Evolutionary conservation across 2,888 invertebrate genomes (phyloP), one percentile per base, ranked within the genome.

Genomic region (Ptilodon capucinus): DNA sequence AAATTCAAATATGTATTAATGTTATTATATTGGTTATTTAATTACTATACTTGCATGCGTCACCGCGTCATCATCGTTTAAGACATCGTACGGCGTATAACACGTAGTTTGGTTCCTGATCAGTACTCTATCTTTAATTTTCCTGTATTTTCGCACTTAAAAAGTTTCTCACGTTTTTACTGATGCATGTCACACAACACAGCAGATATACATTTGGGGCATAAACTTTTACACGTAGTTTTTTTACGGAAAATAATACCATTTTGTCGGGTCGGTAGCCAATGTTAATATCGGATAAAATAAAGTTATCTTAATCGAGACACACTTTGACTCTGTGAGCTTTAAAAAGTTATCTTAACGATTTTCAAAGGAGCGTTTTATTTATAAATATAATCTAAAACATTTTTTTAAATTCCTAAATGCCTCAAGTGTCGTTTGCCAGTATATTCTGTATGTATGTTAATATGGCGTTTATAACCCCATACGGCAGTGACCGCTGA

Each of bases 401-500:
- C 9, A 25, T 25, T 8, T 5, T 8, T 25, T 25, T 8, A 25
- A 7, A 25, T 25, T 8, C 23, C 25, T 1, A 11, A 14, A 13
- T 51, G 60, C 60, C 66, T 65, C 58, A 65, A 60, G 60, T 63
- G 58, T 18, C 9, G 9, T 5, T 11, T 11, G 1, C n/a, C 8
- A 4, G n/a, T 21, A 8, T 2, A 19, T 3, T 2, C 34, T 36
- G 34, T 6, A 8, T 14, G 0, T 9, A 8, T 39, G n/a, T 25
- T 45, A 16, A 14, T 40, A 21, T 34, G 23, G 13, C n/a, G 6
- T 32, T 36, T n/a, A 4, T 43, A 19, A 49, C 30, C 21, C 13
- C 9, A 11, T 40, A 52, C 71, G 74, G 47, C 74, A 96, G 96
- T 94, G 76, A 93, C 94, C 45, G 86, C 93, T 17, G 96, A 94